phyloP scores from a whole-genome alignment of 2,113 vertebrate genomes.

The Acrocephalus kingi region DNA sequence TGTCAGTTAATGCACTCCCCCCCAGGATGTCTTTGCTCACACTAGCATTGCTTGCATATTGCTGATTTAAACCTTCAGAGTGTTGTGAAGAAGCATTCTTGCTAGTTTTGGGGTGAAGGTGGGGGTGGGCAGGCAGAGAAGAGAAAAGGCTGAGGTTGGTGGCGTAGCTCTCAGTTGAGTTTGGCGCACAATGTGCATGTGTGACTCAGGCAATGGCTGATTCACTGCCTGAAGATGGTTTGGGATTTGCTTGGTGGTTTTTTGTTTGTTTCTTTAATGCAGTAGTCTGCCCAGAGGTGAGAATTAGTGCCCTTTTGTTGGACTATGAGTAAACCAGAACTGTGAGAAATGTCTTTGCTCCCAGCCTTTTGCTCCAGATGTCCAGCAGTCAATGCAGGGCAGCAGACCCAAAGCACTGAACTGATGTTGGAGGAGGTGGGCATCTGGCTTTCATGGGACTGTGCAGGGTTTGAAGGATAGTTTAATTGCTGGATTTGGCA shows the following conservation, averaged over 20 bases:
- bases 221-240: background rate
- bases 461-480: rapidly evolving
- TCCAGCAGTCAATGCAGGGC: rapidly evolving
- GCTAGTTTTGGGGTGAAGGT: background rate
- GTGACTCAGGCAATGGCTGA: background rate
- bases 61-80: background rate
- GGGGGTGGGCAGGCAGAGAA: background rate
- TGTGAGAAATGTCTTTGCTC: background rate
- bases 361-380: background rate
- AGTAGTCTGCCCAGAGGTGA: background rate
- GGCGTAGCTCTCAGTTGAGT: background rate
- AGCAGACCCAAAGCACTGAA: rapidly evolving
- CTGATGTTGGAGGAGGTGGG: rapidly evolving
- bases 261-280: background rate
- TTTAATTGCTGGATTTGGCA: rapidly evolving
- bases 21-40: background rate
- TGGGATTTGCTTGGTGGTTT: background rate
- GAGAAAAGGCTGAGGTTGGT: background rate
- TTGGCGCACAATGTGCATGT: rapidly evolving
- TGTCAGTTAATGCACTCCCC: background rate
- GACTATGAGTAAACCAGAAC: background rate
- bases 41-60: background rate
- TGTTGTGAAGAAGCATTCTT: background rate
- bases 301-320: background rate
- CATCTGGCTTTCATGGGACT: background rate